Evolutionary conservation across 2,888 invertebrate species (phyloP).

Genomic region (Drosophila trichaetosa): DNA sequence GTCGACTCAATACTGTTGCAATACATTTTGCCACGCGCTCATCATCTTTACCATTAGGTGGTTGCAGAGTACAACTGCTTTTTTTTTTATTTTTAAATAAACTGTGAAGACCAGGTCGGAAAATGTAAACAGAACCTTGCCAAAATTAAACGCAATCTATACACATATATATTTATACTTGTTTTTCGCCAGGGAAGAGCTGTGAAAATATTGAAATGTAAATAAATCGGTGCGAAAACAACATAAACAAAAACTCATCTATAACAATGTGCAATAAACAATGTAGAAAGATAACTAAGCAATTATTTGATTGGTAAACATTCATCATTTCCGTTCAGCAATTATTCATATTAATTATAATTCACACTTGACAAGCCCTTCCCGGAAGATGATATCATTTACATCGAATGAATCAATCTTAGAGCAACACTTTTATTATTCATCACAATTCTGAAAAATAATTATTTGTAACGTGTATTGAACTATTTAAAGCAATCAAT

Average conservation of each 20-base stretch:
- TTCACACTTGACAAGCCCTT: background rate
- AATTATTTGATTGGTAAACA: background rate
- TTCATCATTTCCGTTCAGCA: background rate
- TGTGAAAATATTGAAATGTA: conserved; percentile 17
- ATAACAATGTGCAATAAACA: background rate
- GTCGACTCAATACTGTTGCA: conserved; percentile 8
- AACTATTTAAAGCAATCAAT: background rate
- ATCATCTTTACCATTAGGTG: conserved; percentile 7
- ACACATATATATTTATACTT: background rate
- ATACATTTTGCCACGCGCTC: conserved; percentile 21
- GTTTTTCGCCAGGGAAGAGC: background rate
- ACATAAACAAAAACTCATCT: background rate
- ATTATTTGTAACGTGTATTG: background rate
- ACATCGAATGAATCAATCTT: background rate
- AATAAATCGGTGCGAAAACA: conserved; percentile 6
- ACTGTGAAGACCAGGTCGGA: conserved; percentile 25
- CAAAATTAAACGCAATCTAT: conserved; percentile 17
- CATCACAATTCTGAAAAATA: background rate
- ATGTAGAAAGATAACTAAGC: background rate
- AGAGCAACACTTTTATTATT: background rate
- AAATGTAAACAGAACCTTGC: conserved; percentile 20
- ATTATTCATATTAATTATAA: background rate
- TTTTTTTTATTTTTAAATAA: conserved; percentile 33
- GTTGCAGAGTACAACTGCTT: background rate
- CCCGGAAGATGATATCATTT: background rate